A percentile compares a stretch with the other conserved stretches of the same genome.
phyloP scores from a whole-genome alignment of 2,113 vertebrate genomes.

The Toxostoma redivivum region DNA sequence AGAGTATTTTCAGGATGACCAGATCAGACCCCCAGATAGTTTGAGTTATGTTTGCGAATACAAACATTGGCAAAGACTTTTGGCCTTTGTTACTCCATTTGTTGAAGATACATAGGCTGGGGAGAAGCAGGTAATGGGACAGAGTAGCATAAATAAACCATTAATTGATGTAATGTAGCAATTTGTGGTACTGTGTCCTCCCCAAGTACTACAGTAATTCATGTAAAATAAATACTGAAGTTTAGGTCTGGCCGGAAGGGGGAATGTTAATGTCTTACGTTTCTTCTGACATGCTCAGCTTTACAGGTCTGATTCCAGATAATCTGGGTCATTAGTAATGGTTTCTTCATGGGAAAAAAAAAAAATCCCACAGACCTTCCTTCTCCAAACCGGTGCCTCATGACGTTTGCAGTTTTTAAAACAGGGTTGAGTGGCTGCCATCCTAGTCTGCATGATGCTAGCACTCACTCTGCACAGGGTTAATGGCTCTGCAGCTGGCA shows the following conservation, averaged over 20 bases:
- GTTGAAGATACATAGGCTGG: not conserved
- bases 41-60: not conserved
- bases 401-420: not conserved
- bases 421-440: not conserved
- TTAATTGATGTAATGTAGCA: not conserved
- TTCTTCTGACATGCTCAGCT: not conserved
- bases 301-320: not conserved
- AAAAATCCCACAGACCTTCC: not conserved
- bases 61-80: not conserved
- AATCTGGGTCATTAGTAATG: not conserved
- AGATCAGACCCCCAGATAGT: not conserved
- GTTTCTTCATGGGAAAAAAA: not conserved
- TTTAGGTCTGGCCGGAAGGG: not conserved
- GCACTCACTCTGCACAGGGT: not conserved
- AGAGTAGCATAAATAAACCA: not conserved
- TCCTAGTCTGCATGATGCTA: not conserved
- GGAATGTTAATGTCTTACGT: not conserved
- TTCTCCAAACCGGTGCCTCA: not conserved
- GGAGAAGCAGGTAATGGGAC: not conserved
- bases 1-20: not conserved
- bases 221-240: not conserved
- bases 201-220: not conserved
- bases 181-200: not conserved
- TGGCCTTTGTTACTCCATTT: not conserved
- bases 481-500: not conserved